These are phyloP conservation scores for Lateolabrax maculatus DNA, from an alignment of 2,797 vertebrate genomes.

Conservation along the genomic window DNA sequence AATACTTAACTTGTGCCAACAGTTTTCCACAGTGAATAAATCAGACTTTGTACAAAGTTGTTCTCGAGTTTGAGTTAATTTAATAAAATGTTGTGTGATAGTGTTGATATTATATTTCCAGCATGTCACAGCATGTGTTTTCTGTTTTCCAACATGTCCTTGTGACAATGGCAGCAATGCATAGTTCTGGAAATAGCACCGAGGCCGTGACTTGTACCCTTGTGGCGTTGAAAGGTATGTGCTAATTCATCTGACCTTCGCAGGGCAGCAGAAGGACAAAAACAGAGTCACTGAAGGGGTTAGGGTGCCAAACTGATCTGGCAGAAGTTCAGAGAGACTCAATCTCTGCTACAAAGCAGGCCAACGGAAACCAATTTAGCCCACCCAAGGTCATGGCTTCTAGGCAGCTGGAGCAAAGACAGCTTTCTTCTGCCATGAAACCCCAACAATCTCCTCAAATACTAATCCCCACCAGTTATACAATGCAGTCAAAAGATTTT, in stretches of 20 bases:
- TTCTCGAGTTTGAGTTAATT: not conserved
- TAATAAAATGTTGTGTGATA: not conserved
- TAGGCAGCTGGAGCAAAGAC: slow-evolving; percentile 43
- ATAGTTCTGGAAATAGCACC: slow-evolving; percentile 70
- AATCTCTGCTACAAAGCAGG: slow-evolving; percentile 63
- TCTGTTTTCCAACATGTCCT: slow-evolving; percentile 24
- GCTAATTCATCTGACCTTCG: slow-evolving; percentile 81
- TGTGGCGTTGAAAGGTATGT: slow-evolving; percentile 78
- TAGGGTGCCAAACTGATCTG: slow-evolving; percentile 77
- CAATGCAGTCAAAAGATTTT: not conserved
- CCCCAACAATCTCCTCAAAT: slow-evolving; percentile 8
- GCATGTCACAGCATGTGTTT: not conserved
- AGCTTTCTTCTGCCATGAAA: slow-evolving; percentile 22
- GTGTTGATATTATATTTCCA: slow-evolving; percentile 3
- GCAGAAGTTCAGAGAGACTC: slow-evolving; percentile 72
- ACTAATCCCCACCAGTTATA: not conserved
- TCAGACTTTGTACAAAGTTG: not conserved
- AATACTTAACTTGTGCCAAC: not conserved
- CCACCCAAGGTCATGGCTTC: slow-evolving; percentile 72
- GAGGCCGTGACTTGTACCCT: slow-evolving; percentile 52
- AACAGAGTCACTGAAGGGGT: slow-evolving; percentile 59
- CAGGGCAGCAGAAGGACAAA: slow-evolving; percentile 70
- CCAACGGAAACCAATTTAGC: slow-evolving; percentile 72
- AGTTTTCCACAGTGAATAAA: not conserved
- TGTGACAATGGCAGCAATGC: slow-evolving; percentile 65